phyloP scores from a whole-genome alignment of 2,888 invertebrate genomes.

The Tachina lurida region DNA sequence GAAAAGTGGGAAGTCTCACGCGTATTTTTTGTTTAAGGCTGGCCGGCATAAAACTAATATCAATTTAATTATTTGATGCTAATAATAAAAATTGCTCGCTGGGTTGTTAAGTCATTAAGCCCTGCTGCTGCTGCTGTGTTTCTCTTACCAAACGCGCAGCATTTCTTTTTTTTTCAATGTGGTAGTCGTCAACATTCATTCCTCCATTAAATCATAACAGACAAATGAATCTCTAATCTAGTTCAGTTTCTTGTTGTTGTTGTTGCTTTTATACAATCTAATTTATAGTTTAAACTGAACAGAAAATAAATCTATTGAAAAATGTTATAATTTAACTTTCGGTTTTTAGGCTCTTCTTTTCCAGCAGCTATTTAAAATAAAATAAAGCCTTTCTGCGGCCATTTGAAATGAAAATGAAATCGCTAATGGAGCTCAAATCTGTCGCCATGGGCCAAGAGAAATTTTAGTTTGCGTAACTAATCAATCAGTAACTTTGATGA shows the following conservation, averaged over 20 bases:
- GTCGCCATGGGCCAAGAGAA: background rate
- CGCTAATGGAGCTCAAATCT: background rate
- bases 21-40: no score
- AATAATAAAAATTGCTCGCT: background rate
- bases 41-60: no score
- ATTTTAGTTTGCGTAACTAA: background rate
- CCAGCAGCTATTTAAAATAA: slow-evolving; percentile 11
- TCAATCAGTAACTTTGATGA: background rate
- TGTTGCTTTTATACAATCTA: slow-evolving; percentile 26
- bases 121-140: background rate
- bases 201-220: slow-evolving; percentile 44
- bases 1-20: no score
- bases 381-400: slow-evolving; percentile 33
- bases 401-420: slow-evolving; percentile 40
- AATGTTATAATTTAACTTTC: slow-evolving; percentile 29
- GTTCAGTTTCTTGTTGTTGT: background rate
- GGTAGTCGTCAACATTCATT: background rate
- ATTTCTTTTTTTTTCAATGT: background rate
- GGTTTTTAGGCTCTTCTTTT: background rate
- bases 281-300: slow-evolving; percentile 12
- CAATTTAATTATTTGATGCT: background rate
- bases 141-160: background rate
- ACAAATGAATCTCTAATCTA: slow-evolving; percentile 39
- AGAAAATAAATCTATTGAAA: slow-evolving; percentile 23
- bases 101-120: background rate